Evolutionary conservation across 1,140 invertebrate genomes (phyloP), one percentile per base, ranked within the genome.

Genomic region (Phymastichus coffea): DNA sequence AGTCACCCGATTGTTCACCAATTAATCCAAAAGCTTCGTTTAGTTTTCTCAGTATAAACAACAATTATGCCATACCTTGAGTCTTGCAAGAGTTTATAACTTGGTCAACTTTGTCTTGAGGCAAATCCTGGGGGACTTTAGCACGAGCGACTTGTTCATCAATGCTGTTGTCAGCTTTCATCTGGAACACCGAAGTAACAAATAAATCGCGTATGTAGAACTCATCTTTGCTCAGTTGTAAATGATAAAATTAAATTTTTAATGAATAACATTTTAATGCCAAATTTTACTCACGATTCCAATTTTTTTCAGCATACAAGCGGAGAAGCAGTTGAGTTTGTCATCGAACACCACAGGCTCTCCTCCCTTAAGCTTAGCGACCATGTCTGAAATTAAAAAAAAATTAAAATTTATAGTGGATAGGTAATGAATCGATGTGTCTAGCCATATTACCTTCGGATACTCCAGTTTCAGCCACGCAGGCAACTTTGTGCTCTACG

Each of bases 401-500:
- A 64, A 28, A 46, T 17, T 26, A 49, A n/a, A n/a, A n/a, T n/a
- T n/a, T n/a, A n/a, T n/a, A n/a, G n/a, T n/a, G n/a, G n/a, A n/a
- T n/a, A n/a, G n/a, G n/a, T n/a, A n/a, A n/a, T n/a, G n/a, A n/a
- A n/a, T n/a, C 7, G 52, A n/a, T n/a, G n/a, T n/a, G n/a, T n/a
- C n/a, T n/a, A n/a, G n/a, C n/a, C n/a, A n/a, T n/a, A 38, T 69
- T 65, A 76, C 74, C 43, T 23, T 41, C 1, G 10, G 71, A 68
- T 10, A 75, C 66, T 2, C 64, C 64, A n/a, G 65, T 58, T 51
- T 75, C 70, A 7, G 0, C 17, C 0, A 71, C 61, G 35, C 74
- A 76, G 9, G 19, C 20, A 1, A 41, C 26, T n/a, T 63, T 71
- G 40, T 69, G 51, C 14, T 53, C 52, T 6, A 9, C 28, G 4